A percentile compares a stretch with the other conserved stretches of the same genome.
Conservation (phyloP, 1,140 invertebrate genomes). For the Drosophila sproati region DNA sequence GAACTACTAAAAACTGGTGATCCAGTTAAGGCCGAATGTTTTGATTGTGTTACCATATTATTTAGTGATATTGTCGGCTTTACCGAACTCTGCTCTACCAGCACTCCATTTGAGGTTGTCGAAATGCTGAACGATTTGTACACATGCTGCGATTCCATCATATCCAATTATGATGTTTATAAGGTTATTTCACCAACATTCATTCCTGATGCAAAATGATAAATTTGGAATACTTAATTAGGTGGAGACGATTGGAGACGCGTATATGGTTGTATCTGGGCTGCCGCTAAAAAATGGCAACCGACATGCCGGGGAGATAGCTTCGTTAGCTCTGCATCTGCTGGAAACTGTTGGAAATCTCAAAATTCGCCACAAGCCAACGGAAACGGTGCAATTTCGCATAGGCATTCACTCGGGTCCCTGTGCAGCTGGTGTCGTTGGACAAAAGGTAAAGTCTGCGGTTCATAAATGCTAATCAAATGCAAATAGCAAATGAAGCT, state of each 20-base stretch:
- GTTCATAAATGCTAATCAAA: neutral
- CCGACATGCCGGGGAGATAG: conserved; percentile 90
- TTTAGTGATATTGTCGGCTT: conserved; percentile 98
- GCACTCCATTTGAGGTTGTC: conserved; percentile 94
- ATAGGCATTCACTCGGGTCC: conserved; percentile 94
- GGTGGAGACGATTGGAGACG: conserved; percentile 98
- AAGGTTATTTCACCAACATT: conserved; percentile 86
- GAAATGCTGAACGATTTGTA: conserved; percentile 96
- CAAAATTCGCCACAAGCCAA: conserved; percentile 92
- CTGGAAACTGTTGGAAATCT: conserved; percentile 94
- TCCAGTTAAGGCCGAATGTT: conserved; percentile 94
- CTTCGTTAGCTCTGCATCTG: conserved; percentile 94
- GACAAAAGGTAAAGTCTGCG: conserved; percentile 87
- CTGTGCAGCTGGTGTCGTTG: conserved; percentile 93
- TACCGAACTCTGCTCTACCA: conserved; percentile 95
- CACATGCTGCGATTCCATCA: conserved; percentile 96
- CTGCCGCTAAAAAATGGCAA: conserved; percentile 91
- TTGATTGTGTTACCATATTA: conserved; percentile 95
- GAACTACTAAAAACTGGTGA: conserved; percentile 94
- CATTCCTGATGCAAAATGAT: neutral
- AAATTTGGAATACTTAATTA: conserved; percentile 65
- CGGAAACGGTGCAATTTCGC: conserved; percentile 91
- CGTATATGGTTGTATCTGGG: conserved; percentile 97
- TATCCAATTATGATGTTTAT: conserved; percentile 95
- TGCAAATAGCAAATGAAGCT: too few relatives aligned